These are phyloP conservation scores for Sebastes kiyomatsui DNA, from an alignment of 2,797 vertebrate species.

Conservation along the genomic window DNA sequence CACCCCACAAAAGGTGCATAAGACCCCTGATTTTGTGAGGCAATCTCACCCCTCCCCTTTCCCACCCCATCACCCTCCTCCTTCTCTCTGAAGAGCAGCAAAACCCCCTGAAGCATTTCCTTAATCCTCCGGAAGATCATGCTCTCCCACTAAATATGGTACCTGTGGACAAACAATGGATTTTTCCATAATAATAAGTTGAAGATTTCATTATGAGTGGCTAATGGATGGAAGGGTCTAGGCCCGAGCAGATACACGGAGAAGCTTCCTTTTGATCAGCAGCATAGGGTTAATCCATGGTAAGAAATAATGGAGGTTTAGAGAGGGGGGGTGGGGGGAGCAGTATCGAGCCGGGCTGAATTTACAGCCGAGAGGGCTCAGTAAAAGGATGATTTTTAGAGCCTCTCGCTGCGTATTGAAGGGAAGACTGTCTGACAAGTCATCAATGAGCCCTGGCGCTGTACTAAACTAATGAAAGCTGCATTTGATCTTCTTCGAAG, in stretches of 20 bases:
- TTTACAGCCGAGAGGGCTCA: conserved; percentile 83
- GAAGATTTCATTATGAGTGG: conserved; percentile 79
- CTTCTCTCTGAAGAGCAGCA: conserved; percentile 71
- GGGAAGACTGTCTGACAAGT: conserved; percentile 86
- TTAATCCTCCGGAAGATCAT: conserved; percentile 80
- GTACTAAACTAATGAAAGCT: conserved; percentile 88
- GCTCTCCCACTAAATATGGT: conserved; percentile 78
- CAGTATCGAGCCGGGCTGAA: conserved; percentile 82
- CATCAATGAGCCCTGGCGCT: conserved; percentile 84
- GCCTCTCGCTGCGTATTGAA: conserved; percentile 84
- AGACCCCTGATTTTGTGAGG: conserved; percentile 76
- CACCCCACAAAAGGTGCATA: conserved; percentile 78
- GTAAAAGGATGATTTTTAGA: conserved; percentile 86
- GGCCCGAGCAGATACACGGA: conserved; percentile 64
- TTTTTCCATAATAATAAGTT: conserved; percentile 83
- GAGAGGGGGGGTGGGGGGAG: conserved; percentile 35
- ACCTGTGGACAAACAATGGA: conserved; percentile 84
- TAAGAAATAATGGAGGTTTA: conserved; percentile 79
- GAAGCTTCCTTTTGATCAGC: conserved; percentile 80
- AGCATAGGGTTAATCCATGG: conserved; percentile 82
- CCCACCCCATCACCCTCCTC: conserved; percentile 34
- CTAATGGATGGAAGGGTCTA: conserved; percentile 71
- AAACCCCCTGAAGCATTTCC: conserved; percentile 76
- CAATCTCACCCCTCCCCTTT: conserved; percentile 71
- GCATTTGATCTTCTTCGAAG: conserved; percentile 84